A percentile compares a stretch with the other conserved stretches of the same genome.
Evolutionary conservation across 2,113 vertebrate genomes (phyloP).

Genomic region (Axis porcinus): DNA sequence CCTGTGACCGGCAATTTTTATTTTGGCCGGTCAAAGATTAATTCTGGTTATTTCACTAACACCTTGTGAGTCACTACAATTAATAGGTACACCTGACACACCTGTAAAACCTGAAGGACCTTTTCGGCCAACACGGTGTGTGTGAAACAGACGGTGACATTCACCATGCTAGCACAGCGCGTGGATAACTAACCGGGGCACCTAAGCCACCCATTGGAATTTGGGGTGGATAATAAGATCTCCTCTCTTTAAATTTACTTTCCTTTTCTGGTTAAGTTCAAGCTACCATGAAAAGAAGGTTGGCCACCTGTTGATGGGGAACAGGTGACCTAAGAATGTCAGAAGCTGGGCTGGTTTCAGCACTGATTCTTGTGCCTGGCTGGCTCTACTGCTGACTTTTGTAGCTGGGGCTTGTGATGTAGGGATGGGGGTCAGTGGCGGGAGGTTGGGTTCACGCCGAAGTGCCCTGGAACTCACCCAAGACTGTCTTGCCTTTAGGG

Average conservation of each 20-base stretch:
- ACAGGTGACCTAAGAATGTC: not conserved
- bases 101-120: not conserved
- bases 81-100: not conserved
- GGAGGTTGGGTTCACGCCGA: not conserved
- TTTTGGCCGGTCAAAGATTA: not conserved
- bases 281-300: not conserved
- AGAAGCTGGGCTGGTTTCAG: not conserved
- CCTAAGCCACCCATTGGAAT: not conserved
- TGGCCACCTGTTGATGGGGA: not conserved
- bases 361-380: not conserved
- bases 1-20: not conserved
- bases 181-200: not conserved
- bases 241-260: not conserved
- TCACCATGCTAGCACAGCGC: not conserved
- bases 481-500: slow-evolving; percentile 80
- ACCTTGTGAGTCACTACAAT: not conserved
- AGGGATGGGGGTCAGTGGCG: rapidly evolving
- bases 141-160: not conserved
- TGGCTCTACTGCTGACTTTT: not conserved
- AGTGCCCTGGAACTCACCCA: not conserved
- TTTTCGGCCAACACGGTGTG: not conserved
- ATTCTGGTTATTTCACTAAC: not conserved
- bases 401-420: not conserved
- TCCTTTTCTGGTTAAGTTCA: not conserved
- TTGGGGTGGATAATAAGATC: not conserved